Base-by-base conservation (phyloP, 1,140 invertebrate species). In the Orussus abietinus region DNA sequence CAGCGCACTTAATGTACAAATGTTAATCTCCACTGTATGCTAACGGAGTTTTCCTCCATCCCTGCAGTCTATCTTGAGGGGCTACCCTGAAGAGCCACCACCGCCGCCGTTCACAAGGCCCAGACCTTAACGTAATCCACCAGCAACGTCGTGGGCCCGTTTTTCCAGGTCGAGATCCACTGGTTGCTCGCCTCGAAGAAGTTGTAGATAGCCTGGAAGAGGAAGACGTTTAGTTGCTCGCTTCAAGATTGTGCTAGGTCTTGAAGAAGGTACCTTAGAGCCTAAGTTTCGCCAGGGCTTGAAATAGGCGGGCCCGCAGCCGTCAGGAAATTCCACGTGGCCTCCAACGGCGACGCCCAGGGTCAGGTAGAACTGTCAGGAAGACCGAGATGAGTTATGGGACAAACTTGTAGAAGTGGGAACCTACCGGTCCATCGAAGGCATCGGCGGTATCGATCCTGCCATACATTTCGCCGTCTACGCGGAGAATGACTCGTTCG, bases 321-420 rank as follows among this genome's bases (percentile, higher is more conserved):
- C 45, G 46, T 91, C 86, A 4, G 80, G 76, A 67, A 90, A 90
- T 51, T 78, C 79, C 0, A 71, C 73, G n/a, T 79, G 77, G 11
- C 88, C 86, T 34, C 86, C 88, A 11, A 83, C 84, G 13, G 81
- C 84, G 12, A 90, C 55, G 3, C 84, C 86, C 6, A 90, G 48
- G 2, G 81, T 77, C 4, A 91, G 53, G 56, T 85, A 85, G 65
- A 87, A 90, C 86, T 90, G 63, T 3, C 67, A 58, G 30, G 22
- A 47, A 51, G 29, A 35, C 12, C 21, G 20, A 30, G 17, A 29
- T 20, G 14, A 22, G n/a, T 25, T 12, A 36, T 30, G 10, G 12
- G 4, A 44, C 1, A 26, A 37, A 38, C 20, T n/a, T n/a, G n/a
- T n/a, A n/a, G n/a, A n/a, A n/a, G n/a, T n/a, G n/a, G n/a, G n/a